phyloP scores from a whole-genome alignment of 2,888 invertebrate species.

The Ophion slaviceki region DNA sequence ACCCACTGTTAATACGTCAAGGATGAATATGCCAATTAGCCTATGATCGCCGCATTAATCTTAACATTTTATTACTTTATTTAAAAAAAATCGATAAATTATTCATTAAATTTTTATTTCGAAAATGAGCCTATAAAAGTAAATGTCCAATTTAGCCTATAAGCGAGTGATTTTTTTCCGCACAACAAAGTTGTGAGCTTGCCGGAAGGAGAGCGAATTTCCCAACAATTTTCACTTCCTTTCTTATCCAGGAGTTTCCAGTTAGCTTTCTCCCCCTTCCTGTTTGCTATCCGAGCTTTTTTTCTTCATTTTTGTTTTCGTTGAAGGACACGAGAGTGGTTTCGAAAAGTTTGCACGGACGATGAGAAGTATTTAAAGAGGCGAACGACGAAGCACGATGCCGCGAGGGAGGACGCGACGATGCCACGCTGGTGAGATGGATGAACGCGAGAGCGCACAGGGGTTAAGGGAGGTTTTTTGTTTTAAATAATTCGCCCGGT shows the following conservation, averaged over 20 bases:
- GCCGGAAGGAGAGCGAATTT: not conserved
- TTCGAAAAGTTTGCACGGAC: slow-evolving; percentile 14
- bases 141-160: not conserved
- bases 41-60: too few species aligned
- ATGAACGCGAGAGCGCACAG: slow-evolving; percentile 59
- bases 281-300: not conserved
- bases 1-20: too few species aligned
- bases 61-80: too few species aligned
- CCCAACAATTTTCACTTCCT: not conserved
- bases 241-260: not conserved
- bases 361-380: slow-evolving; percentile 26
- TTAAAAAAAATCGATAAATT: too few species aligned
- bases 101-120: too few species aligned
- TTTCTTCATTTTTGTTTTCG: not conserved
- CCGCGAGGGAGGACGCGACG: slow-evolving; percentile 12
- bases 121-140: too few species aligned
- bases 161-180: not conserved
- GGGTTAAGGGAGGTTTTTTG: slow-evolving; percentile 64
- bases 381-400: not conserved
- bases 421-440: not conserved
- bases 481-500: slow-evolving; percentile 74
- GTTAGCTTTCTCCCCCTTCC: not conserved
- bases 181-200: not conserved
- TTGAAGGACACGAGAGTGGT: not conserved
- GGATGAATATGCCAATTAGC: too few species aligned